These are phyloP conservation scores for Gryllus bimaculatus DNA, from an alignment of 1,140 invertebrate species.

Conservation along the genomic window DNA sequence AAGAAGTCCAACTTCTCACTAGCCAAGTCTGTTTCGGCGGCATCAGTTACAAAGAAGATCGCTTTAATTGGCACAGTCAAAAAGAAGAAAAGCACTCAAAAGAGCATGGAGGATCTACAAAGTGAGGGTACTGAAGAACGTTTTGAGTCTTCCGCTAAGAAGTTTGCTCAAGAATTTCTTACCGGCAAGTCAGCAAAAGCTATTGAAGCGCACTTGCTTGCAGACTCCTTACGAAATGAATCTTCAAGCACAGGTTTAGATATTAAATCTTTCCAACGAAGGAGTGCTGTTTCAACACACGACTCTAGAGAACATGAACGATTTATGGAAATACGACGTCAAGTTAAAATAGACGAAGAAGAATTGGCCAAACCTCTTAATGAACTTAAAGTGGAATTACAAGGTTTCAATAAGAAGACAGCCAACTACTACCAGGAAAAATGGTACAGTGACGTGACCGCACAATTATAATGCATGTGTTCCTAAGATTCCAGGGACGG, in stretches of 20 bases:
- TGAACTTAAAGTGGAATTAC: conserved; percentile 48
- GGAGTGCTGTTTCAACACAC: conserved; percentile 27
- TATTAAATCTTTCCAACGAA: conserved; percentile 30
- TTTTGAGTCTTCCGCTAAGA: background rate
- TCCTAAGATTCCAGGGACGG: too few species aligned
- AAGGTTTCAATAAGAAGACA: conserved; percentile 49
- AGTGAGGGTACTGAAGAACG: background rate
- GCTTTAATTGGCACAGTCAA: conserved; percentile 39
- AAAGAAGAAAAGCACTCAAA: background rate
- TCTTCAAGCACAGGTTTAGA: conserved; percentile 37
- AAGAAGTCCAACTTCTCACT: conserved; percentile 57
- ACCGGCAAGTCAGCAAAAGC: conserved; percentile 51
- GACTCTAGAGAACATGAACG: conserved; percentile 33
- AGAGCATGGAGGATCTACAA: background rate
- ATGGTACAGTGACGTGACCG: conserved; percentile 40
- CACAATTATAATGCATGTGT: background rate
- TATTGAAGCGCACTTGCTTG: conserved; percentile 54
- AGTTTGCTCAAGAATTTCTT: conserved; percentile 10
- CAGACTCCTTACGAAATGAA: conserved; percentile 48
- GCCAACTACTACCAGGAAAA: conserved; percentile 48
- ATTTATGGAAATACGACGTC: conserved; percentile 32
- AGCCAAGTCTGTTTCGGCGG: conserved; percentile 51
- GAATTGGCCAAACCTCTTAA: conserved; percentile 44
- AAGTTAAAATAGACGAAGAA: conserved; percentile 38
- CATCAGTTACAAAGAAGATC: conserved; percentile 53